Percentiles rank a stretch among this genome's conserved stretches.
These are phyloP conservation scores for Phaedon cochleariae DNA, from an alignment of 2,888 invertebrate genomes.

Conservation along the genomic window DNA sequence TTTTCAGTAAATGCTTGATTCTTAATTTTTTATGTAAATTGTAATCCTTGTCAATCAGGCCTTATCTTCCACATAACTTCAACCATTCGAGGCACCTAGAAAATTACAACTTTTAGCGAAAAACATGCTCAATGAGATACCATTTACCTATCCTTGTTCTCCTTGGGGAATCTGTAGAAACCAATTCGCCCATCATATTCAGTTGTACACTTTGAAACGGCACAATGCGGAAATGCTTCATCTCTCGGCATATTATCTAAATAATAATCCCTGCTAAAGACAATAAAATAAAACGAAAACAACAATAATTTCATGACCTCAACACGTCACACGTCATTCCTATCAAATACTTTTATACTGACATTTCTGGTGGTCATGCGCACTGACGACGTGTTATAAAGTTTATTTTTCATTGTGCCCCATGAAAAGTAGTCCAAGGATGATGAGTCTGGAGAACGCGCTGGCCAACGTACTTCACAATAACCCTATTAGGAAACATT, in stretches of 20 bases:
- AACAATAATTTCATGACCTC: too few species aligned
- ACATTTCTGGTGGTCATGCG: too few species aligned
- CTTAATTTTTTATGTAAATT: slow-evolving; percentile 4
- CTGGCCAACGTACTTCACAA: too few species aligned
- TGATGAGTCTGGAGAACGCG: too few species aligned
- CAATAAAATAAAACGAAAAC: background rate
- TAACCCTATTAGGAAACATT: too few species aligned
- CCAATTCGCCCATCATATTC: slow-evolving; percentile 4
- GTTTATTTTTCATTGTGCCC: too few species aligned
- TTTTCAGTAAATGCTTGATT: too few species aligned
- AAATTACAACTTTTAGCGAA: background rate
- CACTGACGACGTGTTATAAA: too few species aligned
- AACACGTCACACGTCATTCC: too few species aligned
- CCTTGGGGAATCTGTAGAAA: slow-evolving; percentile 2
- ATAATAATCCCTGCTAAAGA: too few species aligned
- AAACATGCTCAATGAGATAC: background rate
- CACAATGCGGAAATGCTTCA: slow-evolving; percentile 5
- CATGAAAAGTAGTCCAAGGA: too few species aligned
- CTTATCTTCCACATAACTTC: slow-evolving; percentile 6
- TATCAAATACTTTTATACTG: too few species aligned
- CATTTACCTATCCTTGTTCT: background rate
- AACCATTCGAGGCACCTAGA: background rate
- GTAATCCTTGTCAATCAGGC: background rate
- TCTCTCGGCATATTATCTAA: slow-evolving; percentile 58
- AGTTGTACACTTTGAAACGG: slow-evolving; percentile 1